These are phyloP conservation scores for Psilopsiagon aurifrons DNA, from an alignment of 2,113 vertebrate genomes.

Conservation along the genomic window DNA sequence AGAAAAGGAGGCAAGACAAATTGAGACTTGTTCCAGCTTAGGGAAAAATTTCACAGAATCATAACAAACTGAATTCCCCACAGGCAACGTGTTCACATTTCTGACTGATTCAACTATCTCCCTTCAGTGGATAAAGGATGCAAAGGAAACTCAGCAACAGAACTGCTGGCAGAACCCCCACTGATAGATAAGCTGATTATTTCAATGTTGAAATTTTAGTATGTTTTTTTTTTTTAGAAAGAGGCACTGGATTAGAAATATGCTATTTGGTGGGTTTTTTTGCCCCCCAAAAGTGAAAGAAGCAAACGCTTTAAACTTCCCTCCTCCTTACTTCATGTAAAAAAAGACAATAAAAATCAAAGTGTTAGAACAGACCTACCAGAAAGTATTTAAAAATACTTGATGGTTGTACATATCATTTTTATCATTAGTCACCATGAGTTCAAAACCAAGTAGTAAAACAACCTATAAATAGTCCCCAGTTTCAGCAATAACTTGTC, in stretches of 20 bases:
- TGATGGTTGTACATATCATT: not conserved
- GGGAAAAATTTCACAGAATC: not conserved
- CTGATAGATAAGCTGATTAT: not conserved
- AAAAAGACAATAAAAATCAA: not conserved
- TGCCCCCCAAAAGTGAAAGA: fast-evolving
- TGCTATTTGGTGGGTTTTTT: not conserved
- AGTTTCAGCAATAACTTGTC: not conserved
- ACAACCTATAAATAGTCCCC: not conserved
- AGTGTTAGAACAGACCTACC: not conserved
- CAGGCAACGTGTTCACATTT: not conserved
- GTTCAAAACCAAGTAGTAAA: not conserved
- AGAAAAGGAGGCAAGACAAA: not conserved
- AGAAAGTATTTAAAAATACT: not conserved
- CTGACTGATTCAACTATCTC: not conserved
- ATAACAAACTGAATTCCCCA: not conserved
- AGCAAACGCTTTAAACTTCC: not conserved
- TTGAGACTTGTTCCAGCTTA: not conserved
- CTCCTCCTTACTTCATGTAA: not conserved
- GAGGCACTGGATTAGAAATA: not conserved
- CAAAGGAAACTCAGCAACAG: not conserved
- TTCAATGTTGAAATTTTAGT: not conserved
- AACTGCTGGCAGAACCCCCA: not conserved
- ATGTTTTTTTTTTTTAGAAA: not conserved
- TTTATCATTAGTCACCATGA: not conserved
- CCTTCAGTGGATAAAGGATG: not conserved